These are phyloP conservation scores for Tetragnatha versicolor DNA, from an alignment of 1,140 invertebrate species.

Conservation along the genomic window DNA sequence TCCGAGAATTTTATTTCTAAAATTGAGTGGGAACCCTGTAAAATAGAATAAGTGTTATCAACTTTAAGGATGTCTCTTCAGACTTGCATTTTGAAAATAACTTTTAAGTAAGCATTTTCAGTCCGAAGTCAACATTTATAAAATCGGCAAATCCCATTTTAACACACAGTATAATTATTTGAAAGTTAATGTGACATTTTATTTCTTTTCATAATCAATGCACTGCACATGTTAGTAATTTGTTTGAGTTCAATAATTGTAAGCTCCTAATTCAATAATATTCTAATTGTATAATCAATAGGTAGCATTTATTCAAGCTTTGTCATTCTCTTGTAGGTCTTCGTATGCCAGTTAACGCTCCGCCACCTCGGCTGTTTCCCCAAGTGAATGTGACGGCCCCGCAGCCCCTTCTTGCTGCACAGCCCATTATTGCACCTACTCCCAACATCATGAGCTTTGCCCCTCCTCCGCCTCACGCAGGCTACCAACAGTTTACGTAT, in stretches of 20 bases:
- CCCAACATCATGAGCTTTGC: slow-evolving; percentile 44
- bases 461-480: slow-evolving; percentile 29
- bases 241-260: neutral
- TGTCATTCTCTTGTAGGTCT: slow-evolving; percentile 28
- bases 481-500: slow-evolving; percentile 42
- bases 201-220: too few species aligned
- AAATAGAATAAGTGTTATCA: too few species aligned
- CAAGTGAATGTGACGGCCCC: slow-evolving; percentile 38
- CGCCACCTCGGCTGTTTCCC: slow-evolving; percentile 32
- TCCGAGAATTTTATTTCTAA: too few species aligned
- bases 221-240: neutral
- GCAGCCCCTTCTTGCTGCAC: slow-evolving; percentile 35
- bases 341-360: slow-evolving; percentile 24
- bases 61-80: too few species aligned
- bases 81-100: too few species aligned
- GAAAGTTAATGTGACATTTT: too few species aligned
- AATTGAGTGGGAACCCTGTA: too few species aligned
- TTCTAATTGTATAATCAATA: neutral
- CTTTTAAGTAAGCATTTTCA: too few species aligned
- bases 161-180: too few species aligned
- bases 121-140: too few species aligned
- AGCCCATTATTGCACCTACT: slow-evolving; percentile 28
- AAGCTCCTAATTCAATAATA: neutral
- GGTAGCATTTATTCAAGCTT: too few species aligned
- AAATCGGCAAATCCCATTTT: too few species aligned